Evolutionary conservation across 2,113 vertebrate genomes (phyloP).

Genomic region (Pseudolaguvia tuberculata): DNA sequence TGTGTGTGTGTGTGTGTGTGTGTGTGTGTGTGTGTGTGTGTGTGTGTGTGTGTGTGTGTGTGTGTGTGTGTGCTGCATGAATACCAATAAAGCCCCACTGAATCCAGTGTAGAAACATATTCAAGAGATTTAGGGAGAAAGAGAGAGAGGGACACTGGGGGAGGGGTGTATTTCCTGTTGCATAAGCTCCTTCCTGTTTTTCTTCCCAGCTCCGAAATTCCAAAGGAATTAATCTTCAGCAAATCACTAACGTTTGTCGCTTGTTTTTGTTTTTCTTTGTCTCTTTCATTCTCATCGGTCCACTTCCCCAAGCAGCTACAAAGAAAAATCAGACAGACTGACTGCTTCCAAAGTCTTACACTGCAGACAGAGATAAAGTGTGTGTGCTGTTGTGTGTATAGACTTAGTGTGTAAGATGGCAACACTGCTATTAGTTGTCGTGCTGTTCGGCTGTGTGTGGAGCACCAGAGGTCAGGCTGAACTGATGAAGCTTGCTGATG

Average conservation of each 20-base stretch:
- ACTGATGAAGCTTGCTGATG: slow-evolving; percentile 48
- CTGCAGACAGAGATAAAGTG: neutral
- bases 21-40: neutral
- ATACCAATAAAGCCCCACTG: neutral
- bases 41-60: neutral
- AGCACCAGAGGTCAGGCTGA: slow-evolving; percentile 47
- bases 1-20: neutral
- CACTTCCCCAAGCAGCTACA: neutral
- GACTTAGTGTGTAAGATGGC: slow-evolving; percentile 38
- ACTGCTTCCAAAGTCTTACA: neutral
- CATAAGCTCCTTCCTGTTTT: slow-evolving; percentile 26
- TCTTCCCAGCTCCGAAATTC: neutral
- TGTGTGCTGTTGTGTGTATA: neutral
- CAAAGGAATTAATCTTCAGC: slow-evolving; percentile 30
- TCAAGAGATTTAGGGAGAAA: neutral
- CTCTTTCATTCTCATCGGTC: neutral
- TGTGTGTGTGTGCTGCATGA: neutral
- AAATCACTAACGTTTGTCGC: neutral
- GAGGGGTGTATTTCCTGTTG: slow-evolving; percentile 21
- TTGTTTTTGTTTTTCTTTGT: neutral
- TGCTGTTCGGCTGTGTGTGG: slow-evolving; percentile 41
- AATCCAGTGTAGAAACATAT: neutral
- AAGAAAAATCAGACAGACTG: neutral
- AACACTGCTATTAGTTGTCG: neutral
- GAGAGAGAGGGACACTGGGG: neutral